Base-by-base conservation (phyloP, 2,888 invertebrate genomes). In the Caenorhabditis drosophilae region DNA sequence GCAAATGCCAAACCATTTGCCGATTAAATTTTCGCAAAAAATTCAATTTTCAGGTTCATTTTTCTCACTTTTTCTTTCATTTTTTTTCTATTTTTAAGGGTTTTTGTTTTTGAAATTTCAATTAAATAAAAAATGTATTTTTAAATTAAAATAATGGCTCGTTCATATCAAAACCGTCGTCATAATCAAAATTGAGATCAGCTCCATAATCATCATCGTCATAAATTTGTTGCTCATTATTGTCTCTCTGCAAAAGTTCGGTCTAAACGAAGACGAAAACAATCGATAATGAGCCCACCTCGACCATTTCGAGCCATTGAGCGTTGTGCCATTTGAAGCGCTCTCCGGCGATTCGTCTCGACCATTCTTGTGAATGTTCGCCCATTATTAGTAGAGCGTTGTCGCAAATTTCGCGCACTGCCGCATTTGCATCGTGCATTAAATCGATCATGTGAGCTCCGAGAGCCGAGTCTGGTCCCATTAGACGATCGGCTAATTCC, bases 251-350 rank as follows among this genome's bases (percentile, higher is more conserved):
- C 15, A 42, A 36, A 36, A n/a, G 3, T 3, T 4, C 15, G 16
- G 15, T 31, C 9, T 7, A 31, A 31, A 31, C n/a, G n/a, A n/a
- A n/a, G n/a, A n/a, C n/a, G n/a, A n/a, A n/a, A n/a, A n/a, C n/a
- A n/a, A n/a, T n/a, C n/a, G n/a, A n/a, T n/a, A n/a, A n/a, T n/a
- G n/a, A n/a, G n/a, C 15, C 22, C 1, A 3, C 67, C 48, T 68
- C 93, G 36, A 97, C 92, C 90, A 96, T 95, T 80, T 93, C 92
- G 73, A 98, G 86, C 97, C 97, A 98, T 84, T 97, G 95, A 0
- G 92, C 92, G 85, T 98, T 98, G 86, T 97, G 95, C 86, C 93
- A 93, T n/a, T 93, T 89, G 86, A 97, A 98, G 77, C 95, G 91
- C 86, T 96, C 96, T 51, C 89, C 89, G 86, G 92, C 92, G 63